Evolutionary conservation across 2,113 vertebrate species (phyloP).

Genomic region (Callochromis pleurospilus): DNA sequence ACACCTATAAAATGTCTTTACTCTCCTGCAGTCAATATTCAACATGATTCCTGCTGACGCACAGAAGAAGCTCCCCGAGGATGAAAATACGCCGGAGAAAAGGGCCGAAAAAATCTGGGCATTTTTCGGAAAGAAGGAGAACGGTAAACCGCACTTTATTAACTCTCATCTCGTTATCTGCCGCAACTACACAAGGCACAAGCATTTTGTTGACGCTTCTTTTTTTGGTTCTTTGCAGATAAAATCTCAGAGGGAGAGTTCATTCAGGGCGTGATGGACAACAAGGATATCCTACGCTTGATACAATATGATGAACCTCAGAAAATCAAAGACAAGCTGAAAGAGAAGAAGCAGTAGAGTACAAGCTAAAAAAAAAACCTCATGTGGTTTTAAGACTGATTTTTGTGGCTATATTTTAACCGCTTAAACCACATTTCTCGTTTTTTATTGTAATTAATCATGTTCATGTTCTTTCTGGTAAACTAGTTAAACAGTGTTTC

Average conservation of each 20-base stretch:
- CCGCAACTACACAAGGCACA: accelerated
- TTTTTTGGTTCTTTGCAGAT: constrained; percentile 59
- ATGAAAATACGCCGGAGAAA: constrained; percentile 84
- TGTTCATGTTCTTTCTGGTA: background rate
- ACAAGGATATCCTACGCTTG: constrained; percentile 84
- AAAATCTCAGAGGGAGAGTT: constrained; percentile 86
- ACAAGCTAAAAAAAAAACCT: background rate
- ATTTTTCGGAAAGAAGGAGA: constrained; percentile 83
- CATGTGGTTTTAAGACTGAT: constrained; percentile 26
- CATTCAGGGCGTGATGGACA: constrained; percentile 83
- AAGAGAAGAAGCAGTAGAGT: constrained; percentile 76
- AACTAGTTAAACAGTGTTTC: background rate
- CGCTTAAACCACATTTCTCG: background rate
- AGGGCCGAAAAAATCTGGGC: constrained; percentile 82
- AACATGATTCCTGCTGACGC: constrained; percentile 83
- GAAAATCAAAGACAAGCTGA: constrained; percentile 81
- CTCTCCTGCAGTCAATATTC: constrained; percentile 79
- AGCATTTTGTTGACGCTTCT: background rate
- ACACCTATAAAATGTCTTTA: background rate
- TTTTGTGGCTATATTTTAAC: constrained; percentile 16
- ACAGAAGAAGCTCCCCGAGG: constrained; percentile 74
- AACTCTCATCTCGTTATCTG: accelerated
- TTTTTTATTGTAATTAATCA: background rate
- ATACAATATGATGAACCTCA: constrained; percentile 86
- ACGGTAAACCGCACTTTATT: constrained; percentile 65